Evolutionary conservation across 2,888 invertebrate species (phyloP).

Genomic region (Lepetodrilus schrolli): DNA sequence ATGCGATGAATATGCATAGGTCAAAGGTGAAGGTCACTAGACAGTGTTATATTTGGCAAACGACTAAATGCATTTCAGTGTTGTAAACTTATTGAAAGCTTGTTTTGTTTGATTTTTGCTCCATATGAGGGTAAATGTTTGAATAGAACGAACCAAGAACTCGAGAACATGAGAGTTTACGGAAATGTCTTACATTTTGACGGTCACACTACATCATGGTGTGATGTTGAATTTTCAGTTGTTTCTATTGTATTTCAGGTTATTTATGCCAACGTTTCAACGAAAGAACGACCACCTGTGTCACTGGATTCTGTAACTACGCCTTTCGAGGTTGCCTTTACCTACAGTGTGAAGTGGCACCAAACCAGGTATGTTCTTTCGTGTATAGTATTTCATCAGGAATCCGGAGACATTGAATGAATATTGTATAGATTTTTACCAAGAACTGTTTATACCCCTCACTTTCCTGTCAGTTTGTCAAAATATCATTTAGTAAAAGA

Average conservation of each 20-base stretch:
- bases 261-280: constrained; percentile 76
- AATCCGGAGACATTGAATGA: neutral
- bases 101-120: no score
- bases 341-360: constrained; percentile 77
- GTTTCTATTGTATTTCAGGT: constrained; percentile 65
- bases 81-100: no score
- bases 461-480: neutral
- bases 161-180: no score
- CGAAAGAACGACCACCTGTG: constrained; percentile 74
- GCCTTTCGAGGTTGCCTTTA: constrained; percentile 75
- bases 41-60: no score
- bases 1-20: no score
- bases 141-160: no score
- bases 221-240: no score
- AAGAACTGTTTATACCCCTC: neutral
- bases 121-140: no score
- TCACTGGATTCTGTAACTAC: constrained; percentile 71
- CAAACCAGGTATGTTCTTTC: constrained; percentile 72
- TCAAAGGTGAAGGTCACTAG: no score
- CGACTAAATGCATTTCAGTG: no score
- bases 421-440: neutral
- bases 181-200: neutral
- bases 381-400: no score
- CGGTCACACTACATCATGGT: neutral
- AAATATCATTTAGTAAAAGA: neutral